Percentiles rank a stretch among this genome's conserved stretches.
phyloP scores from a whole-genome alignment of 2,797 vertebrate species.

The Bryconaethiops microstoma region DNA sequence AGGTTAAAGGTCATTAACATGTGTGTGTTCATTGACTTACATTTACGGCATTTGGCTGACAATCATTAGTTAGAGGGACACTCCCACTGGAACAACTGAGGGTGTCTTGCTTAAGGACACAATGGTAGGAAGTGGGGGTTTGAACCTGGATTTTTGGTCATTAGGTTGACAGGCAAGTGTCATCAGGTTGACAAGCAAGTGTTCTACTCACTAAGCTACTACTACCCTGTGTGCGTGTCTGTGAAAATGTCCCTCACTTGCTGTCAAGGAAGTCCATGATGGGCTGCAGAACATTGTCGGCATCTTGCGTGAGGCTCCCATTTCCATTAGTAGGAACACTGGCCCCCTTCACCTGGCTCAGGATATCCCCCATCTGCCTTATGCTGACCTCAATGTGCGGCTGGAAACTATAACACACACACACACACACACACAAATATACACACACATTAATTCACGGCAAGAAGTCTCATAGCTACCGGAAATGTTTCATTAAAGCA shows the following conservation, averaged over 20 bases:
- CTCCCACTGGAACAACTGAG: too few species aligned
- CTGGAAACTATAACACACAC: constrained; percentile 84
- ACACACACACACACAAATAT: constrained; percentile 12
- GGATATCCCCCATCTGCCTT: constrained; percentile 96
- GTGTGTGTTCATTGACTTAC: too few species aligned
- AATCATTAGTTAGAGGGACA: too few species aligned
- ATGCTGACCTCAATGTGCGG: constrained; percentile 94
- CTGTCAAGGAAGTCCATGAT: constrained; percentile 98
- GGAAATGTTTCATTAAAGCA: neutral
- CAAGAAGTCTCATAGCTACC: neutral
- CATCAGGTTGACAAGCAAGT: too few species aligned
- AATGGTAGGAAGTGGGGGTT: too few species aligned
- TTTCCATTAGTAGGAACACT: constrained; percentile 90
- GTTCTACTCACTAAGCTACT: too few species aligned
- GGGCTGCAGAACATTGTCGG: constrained; percentile 94
- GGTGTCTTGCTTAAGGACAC: too few species aligned
- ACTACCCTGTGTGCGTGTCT: too few species aligned
- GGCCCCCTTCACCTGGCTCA: constrained; percentile 95
- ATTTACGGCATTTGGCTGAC: too few species aligned
- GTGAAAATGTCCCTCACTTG: constrained; percentile 82
- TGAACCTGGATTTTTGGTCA: too few species aligned
- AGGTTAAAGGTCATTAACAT: too few species aligned
- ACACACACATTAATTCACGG: constrained; percentile 9
- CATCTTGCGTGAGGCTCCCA: constrained; percentile 92
- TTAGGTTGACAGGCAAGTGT: too few species aligned